Conservation (phyloP, 2,113 vertebrate genomes). For the Hyperopisus bebe region DNA sequence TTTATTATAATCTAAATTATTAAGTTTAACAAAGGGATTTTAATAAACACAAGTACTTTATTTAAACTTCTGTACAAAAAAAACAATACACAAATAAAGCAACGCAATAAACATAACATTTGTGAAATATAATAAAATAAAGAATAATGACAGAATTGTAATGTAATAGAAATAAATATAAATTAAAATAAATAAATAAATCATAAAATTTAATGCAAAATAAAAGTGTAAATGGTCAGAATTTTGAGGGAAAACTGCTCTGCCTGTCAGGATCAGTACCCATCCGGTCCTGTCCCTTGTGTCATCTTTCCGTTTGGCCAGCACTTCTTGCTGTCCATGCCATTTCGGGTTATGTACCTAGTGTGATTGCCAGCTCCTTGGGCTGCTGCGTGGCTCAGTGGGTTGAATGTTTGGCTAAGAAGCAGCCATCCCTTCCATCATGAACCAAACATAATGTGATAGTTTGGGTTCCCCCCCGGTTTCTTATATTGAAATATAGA, state of each 20-base stretch:
- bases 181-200: neutral
- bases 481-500: neutral
- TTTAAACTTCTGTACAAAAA: neutral
- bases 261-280: neutral
- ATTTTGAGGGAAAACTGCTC: neutral
- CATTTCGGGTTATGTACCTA: neutral
- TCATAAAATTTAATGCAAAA: neutral
- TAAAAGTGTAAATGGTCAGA: neutral
- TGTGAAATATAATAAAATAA: neutral
- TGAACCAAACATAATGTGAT: neutral
- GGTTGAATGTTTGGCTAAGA: neutral
- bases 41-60: neutral
- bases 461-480: neutral
- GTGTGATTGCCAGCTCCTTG: neutral
- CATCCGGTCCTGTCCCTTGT: neutral
- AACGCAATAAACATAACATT: neutral
- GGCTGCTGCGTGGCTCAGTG: neutral
- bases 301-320: no score
- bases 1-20: neutral
- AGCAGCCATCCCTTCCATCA: no score
- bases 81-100: neutral
- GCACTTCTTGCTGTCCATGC: no score
- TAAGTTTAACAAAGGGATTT: neutral
- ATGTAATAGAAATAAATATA: neutral
- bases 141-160: neutral